Evolutionary conservation across 2,797 vertebrate species (phyloP).

Genomic region (Tapirus indicus): DNA sequence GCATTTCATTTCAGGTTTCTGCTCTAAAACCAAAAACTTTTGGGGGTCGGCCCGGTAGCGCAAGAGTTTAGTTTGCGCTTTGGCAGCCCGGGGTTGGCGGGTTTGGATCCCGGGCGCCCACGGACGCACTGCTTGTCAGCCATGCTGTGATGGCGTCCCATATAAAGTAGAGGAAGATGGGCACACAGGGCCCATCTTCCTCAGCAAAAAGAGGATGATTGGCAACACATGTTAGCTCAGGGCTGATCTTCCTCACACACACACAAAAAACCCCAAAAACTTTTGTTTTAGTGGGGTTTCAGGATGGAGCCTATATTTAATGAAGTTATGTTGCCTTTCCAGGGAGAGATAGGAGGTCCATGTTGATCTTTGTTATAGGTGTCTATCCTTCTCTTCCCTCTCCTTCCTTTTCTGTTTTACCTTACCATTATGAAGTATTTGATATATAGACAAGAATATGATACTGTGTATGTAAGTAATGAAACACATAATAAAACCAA

Average conservation of each 20-base stretch:
- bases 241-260: no score
- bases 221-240: no score
- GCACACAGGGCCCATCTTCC: no score
- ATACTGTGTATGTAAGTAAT: not conserved
- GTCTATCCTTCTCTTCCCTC: not conserved
- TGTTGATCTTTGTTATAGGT: not conserved
- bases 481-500: slow-evolving; percentile 35
- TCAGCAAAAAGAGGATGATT: no score
- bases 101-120: no score
- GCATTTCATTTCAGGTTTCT: slow-evolving; percentile 42
- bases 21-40: not conserved
- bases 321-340: not conserved
- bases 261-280: not conserved
- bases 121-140: no score
- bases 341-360: not conserved
- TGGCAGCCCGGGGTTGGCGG: no score
- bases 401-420: not conserved
- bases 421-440: not conserved
- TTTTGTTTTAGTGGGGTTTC: slow-evolving; percentile 32
- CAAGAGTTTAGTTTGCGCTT: no score
- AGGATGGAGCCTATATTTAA: not conserved
- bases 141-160: no score
- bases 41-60: no score
- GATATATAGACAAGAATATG: not conserved
- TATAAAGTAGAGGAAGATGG: no score